phyloP scores from a whole-genome alignment of 2,797 vertebrate species.

The Danio albolineatus region DNA sequence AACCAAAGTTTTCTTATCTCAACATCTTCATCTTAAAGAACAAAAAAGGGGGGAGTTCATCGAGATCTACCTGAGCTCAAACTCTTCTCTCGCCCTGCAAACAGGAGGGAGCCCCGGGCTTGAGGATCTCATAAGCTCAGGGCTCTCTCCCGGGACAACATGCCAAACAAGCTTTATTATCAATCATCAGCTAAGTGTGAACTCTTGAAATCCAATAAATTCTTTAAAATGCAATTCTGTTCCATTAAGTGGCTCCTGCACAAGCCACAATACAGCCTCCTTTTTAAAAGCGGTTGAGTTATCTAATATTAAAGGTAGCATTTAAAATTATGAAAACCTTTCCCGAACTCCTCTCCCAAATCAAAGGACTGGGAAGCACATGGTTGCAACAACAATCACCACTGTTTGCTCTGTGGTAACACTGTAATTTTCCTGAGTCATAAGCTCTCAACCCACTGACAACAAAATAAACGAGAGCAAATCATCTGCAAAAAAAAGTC shows the following conservation, averaged over 20 bases:
- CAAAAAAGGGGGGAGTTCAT: too few relatives aligned
- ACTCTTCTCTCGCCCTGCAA: too few relatives aligned
- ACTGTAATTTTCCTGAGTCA: conserved; percentile 70
- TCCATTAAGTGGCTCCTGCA: conserved; percentile 16
- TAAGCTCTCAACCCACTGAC: conserved; percentile 59
- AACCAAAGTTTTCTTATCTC: too few relatives aligned
- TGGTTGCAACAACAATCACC: conserved; percentile 58
- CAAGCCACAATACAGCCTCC: conserved; percentile 6
- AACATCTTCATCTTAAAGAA: too few relatives aligned
- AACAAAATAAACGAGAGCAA: conserved; percentile 58
- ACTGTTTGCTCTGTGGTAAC: conserved; percentile 58
- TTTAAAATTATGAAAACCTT: conserved; percentile 47
- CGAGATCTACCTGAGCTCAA: too few relatives aligned
- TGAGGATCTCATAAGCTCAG: too few relatives aligned
- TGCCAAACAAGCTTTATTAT: too few relatives aligned
- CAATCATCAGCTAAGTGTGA: too few relatives aligned
- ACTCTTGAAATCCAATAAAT: too few relatives aligned
- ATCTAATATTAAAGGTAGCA: conserved; percentile 53
- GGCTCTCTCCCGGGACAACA: too few relatives aligned
- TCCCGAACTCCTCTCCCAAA: conserved; percentile 53
- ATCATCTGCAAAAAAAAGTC: conserved; percentile 53
- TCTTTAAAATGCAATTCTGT: neutral
- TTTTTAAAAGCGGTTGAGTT: conserved; percentile 22
- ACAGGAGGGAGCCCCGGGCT: too few relatives aligned
- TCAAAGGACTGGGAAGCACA: conserved; percentile 56